Evolutionary conservation across 30 jellyfish, hydroid and myxozoan genomes (phyloP), one percentile per base, ranked within the genome.

Genomic region (Pelagia noctiluca): DNA sequence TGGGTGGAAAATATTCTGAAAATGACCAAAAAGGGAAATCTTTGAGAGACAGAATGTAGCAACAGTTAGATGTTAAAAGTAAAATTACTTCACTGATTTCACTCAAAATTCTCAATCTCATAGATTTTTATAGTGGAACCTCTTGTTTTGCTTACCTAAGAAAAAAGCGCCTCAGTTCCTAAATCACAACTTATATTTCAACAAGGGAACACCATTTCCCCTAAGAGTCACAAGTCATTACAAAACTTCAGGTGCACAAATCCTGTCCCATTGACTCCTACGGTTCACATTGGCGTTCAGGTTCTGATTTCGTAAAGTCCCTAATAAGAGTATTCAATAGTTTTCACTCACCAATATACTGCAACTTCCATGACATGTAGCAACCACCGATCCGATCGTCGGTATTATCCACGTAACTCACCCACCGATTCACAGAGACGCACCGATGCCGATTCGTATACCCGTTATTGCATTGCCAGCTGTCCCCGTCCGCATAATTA

Each of bases 371-470:
- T 24, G 80, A 22, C 54, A 86, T 8, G 38, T 42, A 12, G 35
- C 96, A 86, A 26, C 96, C 96, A n/a, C 96, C 96, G 33, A 75
- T 78, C n/a, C 96, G 75, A 63, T 52, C 57, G 53, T 86, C 96
- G 16, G 96, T 63, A 67, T 86, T 74, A 53, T 86, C 96, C 2
- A 67, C 3, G 34, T 86, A 86, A 31, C 38, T 52, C 24, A 62
- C 60, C 86, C 89, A 86, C 54, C 60, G 32, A 48, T 76, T 76
- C 21, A 83, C 63, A 18, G 47, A 25, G 28, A 79, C 37, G 63
- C 96, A 86, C 21, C 30, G 33, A 22, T 61, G 69, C 18, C 60
- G 60, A 19, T 49, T 23, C 26, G 85, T 47, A 18, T 31, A 3
- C 7, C 96, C 96, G 35, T 62, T 35, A 32, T 78, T 78, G 46